Evolutionary conservation across 2,797 vertebrate species (phyloP), one percentile per base, ranked within the genome.

Genomic region (Artibeus lituratus): DNA sequence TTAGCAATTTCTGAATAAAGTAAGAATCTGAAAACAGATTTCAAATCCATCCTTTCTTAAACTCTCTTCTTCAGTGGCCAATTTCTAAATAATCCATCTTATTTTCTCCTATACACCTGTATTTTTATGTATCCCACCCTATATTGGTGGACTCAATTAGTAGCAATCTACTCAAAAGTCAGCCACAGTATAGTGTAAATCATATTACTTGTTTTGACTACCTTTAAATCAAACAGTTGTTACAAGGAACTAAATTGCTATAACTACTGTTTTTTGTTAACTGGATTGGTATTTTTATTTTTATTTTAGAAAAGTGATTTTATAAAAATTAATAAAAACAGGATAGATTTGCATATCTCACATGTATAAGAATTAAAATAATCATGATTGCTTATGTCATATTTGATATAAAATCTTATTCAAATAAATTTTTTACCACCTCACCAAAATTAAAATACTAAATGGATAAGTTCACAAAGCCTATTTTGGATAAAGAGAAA

Each of bases 241-340:
- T 97, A 14, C 24, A 88, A 77, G 39, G 86, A 95, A 83, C 47
- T 88, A 62, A 90, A 69, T 94, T 95, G 70, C 62, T 89, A 0
- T 82, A 92, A 91, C 62, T 49, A 44, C 44, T 44, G 39, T 83
- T 96, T 96, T 16, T 92, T 70, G 12, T 87, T 85, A 85, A 81
- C 32, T 83, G 49, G 67, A 87, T 80, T 81, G 90, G 8, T 91
- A 87, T 29, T 90, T 94, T 78, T 87, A 86, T 72, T 51, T 78
- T 78, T 39, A 24, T 51, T 82, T 92, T 95, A 94, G 89, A 95
- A 97, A 95, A 57, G 18, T 87, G 44, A 84, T 82, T 88, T 94
- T 94, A 85, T 87, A 86, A 59, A 94, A 96, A 86, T 85, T 91
- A 69, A 83, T 86, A 81, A 88, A 92, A 82, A 77, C 9, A 77